A percentile compares a stretch with the other conserved stretches of the same genome.
Evolutionary conservation across 2,797 vertebrate species (phyloP).

Genomic region (Lepus townsendii): DNA sequence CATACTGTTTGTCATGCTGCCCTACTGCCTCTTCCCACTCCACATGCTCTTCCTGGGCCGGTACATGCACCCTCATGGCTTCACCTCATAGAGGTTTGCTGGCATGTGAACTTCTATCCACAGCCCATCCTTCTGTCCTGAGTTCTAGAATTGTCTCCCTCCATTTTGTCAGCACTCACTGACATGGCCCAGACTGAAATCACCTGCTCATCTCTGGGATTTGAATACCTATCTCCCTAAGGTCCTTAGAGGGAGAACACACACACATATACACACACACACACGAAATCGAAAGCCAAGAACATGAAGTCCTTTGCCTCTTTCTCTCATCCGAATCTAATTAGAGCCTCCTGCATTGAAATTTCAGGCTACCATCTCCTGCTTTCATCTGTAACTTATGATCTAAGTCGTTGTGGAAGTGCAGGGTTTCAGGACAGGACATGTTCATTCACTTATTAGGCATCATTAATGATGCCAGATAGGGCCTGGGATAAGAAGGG

Average conservation of each 20-base stretch:
- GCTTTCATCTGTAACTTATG: not conserved
- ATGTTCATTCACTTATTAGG: slow-evolving; percentile 47
- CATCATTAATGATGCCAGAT: slow-evolving; percentile 54
- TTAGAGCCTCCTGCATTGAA: not conserved
- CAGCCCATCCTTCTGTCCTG: not conserved
- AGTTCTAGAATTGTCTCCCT: slow-evolving; percentile 17
- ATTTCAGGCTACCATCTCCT: not conserved
- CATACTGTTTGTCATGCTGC: not conserved
- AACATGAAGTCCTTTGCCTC: not conserved
- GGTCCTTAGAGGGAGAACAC: not conserved
- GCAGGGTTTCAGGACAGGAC: slow-evolving; percentile 62
- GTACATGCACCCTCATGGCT: not conserved
- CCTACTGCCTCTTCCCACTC: not conserved
- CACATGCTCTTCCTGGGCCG: not conserved
- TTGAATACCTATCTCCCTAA: not conserved
- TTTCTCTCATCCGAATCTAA: not conserved
- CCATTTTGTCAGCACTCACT: not conserved
- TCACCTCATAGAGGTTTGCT: not conserved
- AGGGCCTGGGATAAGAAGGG: slow-evolving; percentile 15
- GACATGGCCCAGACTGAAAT: not conserved
- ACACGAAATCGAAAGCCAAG: not conserved
- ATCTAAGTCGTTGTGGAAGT: slow-evolving; percentile 36
- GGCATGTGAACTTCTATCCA: not conserved
- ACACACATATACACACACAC: not conserved
- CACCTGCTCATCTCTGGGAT: not conserved